Base-by-base conservation (phyloP, 2,797 vertebrate genomes). In the Gymnothorax reevesii region DNA sequence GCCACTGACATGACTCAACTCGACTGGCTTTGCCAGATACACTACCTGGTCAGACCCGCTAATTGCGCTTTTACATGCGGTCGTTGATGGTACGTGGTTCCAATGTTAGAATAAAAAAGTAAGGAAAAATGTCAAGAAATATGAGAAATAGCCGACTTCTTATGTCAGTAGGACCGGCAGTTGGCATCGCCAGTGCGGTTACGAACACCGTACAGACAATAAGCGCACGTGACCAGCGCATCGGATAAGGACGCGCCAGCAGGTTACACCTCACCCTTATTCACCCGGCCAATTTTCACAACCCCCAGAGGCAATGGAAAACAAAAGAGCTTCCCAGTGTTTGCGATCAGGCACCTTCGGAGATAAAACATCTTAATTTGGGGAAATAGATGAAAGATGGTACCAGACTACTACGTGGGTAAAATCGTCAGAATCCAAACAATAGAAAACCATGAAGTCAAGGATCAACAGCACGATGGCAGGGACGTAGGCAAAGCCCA, bases 171-270 rank as follows among this genome's bases (percentile, higher is more conserved):
- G 33, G 8, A 33, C 25, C 10, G 12, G 13, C 71, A 6, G 33
- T 79, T 79, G 42, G 52, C 75, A 52, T 20, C 15, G 49, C 75
- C 75, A 79, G 75, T 49, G 71, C 42, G 52, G 49, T 79, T 79
- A 79, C 9, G 75, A 79, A 54, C 1, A 15, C 49, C 33, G 22
- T 42, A 42, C 75, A 1, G 49, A 79, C 75, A 20, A 13, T 6
- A 13, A 77, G 49, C 42, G 9, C 85, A 86, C 59, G 77, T 86
- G 85, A 86, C 79, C 80, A 27, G 54, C 33, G 66, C 62, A 27
- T 62, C 85, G 64, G 25, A 9, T 52, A 79, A 52, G 57, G 60
- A 25, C 42, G 77, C 77, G 82, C 85, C 10, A 42, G 57, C 71
- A 79, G 75, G 75, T 79, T 79, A 52, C 75, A 79, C 75, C 75